These are phyloP conservation scores for Micronycteris hirsuta DNA, from an alignment of 2,113 vertebrate genomes.

Conservation along the genomic window DNA sequence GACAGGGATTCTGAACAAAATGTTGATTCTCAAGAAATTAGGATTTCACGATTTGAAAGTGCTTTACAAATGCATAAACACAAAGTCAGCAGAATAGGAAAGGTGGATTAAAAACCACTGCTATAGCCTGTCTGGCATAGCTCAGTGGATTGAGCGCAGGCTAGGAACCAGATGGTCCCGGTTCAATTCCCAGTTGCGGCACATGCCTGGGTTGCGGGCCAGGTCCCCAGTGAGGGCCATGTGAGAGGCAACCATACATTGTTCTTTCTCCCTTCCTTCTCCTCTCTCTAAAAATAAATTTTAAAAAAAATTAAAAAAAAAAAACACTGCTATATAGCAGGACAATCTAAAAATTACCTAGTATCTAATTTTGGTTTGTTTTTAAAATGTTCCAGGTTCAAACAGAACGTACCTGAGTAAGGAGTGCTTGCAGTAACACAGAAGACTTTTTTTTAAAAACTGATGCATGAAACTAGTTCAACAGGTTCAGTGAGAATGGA, in stretches of 20 bases:
- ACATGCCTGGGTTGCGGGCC: no score
- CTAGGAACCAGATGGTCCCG: no score
- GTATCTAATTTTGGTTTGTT: background rate
- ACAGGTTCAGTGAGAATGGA: background rate
- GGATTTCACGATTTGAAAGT: background rate
- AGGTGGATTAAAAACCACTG: background rate
- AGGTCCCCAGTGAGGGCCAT: no score
- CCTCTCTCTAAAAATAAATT: no score
- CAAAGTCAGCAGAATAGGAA: background rate
- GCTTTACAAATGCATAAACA: background rate
- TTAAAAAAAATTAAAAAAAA: no score
- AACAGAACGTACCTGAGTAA: background rate
- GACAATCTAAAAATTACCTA: background rate
- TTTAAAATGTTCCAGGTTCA: background rate
- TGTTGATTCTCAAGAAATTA: background rate
- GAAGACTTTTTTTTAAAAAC: background rate
- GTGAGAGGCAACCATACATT: no score
- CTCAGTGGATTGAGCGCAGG: no score
- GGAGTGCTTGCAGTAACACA: background rate
- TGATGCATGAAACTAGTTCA: background rate
- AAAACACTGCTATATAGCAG: background rate
- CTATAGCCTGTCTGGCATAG: no score
- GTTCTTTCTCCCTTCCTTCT: no score
- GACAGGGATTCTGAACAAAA: background rate
- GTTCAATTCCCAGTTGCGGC: no score